A percentile compares a stretch with the other conserved stretches of the same genome.
phyloP scores from a whole-genome alignment of 30 jellyfish, hydroid and myxozoan genomes.

The Euphysa ruthae region DNA sequence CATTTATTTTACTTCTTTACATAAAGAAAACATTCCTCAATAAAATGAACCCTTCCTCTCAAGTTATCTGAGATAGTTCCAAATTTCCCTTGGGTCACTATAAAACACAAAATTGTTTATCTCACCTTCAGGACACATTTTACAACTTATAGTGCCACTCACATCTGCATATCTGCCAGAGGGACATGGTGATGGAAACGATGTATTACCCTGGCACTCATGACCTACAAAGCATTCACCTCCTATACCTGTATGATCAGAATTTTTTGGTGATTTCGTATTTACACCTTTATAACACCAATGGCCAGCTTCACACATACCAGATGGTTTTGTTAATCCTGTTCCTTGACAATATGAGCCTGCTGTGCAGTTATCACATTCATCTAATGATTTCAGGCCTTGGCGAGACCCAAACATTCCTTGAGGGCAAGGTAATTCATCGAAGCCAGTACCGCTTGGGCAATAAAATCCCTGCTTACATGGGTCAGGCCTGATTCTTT shows the following conservation, averaged over 20 bases:
- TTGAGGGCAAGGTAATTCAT: slow-evolving; percentile 66
- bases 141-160: slow-evolving; percentile 46
- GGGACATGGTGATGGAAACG: slow-evolving; percentile 64
- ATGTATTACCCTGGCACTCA: slow-evolving; percentile 71
- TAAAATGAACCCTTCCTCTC: not conserved
- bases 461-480: slow-evolving; percentile 85
- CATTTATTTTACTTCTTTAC: too few relatives aligned
- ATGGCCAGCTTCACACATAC: slow-evolving; percentile 75
- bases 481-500: slow-evolving; percentile 67
- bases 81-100: not conserved
- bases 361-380: slow-evolving; percentile 85
- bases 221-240: slow-evolving; percentile 72
- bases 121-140: slow-evolving; percentile 59
- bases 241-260: slow-evolving; percentile 81
- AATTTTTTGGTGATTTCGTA: slow-evolving; percentile 51
- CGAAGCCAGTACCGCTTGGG: slow-evolving; percentile 72
- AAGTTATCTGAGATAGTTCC: not conserved
- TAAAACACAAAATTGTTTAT: not conserved
- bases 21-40: too few relatives aligned
- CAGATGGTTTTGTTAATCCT: slow-evolving; percentile 58
- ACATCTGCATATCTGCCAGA: slow-evolving; percentile 63
- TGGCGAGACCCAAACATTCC: slow-evolving; percentile 84
- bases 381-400: slow-evolving; percentile 30
- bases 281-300: slow-evolving; percentile 80
- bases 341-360: slow-evolving; percentile 78